Evolutionary conservation across 2,888 invertebrate species (phyloP), one percentile per base, ranked within the genome.

Genomic region (Melanotus villosus): DNA sequence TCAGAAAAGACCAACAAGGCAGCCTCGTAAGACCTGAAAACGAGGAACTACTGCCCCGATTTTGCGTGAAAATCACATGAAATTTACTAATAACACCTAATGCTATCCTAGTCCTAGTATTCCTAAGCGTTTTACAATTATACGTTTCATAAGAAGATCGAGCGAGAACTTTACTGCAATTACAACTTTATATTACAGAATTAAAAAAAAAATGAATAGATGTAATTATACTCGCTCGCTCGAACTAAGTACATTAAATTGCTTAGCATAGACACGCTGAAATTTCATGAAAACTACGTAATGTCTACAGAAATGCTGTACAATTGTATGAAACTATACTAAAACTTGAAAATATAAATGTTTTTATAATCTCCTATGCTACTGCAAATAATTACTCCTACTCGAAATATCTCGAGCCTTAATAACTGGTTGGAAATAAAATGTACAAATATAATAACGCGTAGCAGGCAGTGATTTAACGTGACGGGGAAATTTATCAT

Each of bases 31-130:
- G 79, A 84, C 83, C 84, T 84, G 84, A 81, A 84, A 84, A 82
- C 80, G 80, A 82, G 78, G 79, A 80, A 83, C 84, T 83, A 83
- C 82, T 83, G 82, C 83, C 84, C 82, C 82, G 82, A 82, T 80
- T 70, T 72, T 72, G 68, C 71, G 74, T 72, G 73, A 71, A 70
- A 70, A 72, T 72, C 71, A 73, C 71, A 75, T 57, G 66, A 54
- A 72, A 72, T 67, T 45, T 47, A 62, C 65, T 68, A 71, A 12
- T 50, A 19, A 56, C 23, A 26, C 38, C 60, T 58, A 70, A 21
- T 23, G 45, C 62, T 71, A 68, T 32, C 69, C 68, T 71, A 69
- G 21, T 45, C 65, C 71, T 70, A 65, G 34, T 23, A 21, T 26
- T 64, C 57, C 65, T 69, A 71, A 65, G 56, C 47, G 26, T 16